phyloP scores from a whole-genome alignment of 2,888 invertebrate species.

The Apamea epomidion region DNA sequence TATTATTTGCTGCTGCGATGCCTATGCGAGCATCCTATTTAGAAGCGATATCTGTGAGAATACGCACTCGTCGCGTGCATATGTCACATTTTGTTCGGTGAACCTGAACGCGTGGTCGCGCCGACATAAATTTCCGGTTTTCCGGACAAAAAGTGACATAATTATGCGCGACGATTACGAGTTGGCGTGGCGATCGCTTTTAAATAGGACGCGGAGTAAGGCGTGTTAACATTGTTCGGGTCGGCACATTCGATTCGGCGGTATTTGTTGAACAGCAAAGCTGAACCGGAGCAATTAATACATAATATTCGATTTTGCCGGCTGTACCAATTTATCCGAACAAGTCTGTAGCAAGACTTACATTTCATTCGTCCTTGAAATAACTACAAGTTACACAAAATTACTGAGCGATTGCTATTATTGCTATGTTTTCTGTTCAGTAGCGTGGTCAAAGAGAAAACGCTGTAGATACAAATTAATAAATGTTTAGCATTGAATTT shows the following conservation, averaged over 20 bases:
- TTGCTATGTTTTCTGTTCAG: conserved; percentile 22
- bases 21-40: background rate
- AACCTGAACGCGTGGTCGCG: background rate
- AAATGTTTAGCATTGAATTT: background rate
- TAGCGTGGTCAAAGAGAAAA: conserved; percentile 1
- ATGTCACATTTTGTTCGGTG: background rate
- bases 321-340: background rate
- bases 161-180: background rate
- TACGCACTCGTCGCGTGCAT: too few species aligned
- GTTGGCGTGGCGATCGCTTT: background rate
- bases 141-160: background rate
- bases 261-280: background rate
- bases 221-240: background rate
- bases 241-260: background rate
- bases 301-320: background rate
- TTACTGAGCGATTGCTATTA: conserved; percentile 26
- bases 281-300: background rate
- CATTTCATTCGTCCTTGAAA: conserved; percentile 11
- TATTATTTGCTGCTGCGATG: conserved; percentile 12
- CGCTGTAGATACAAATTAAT: background rate
- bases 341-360: background rate
- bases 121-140: background rate
- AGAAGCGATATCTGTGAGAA: too few species aligned
- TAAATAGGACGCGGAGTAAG: background rate
- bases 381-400: conserved; percentile 17